phyloP scores from a whole-genome alignment of 2,888 invertebrate genomes.

The Lasioglossum malachurum region DNA sequence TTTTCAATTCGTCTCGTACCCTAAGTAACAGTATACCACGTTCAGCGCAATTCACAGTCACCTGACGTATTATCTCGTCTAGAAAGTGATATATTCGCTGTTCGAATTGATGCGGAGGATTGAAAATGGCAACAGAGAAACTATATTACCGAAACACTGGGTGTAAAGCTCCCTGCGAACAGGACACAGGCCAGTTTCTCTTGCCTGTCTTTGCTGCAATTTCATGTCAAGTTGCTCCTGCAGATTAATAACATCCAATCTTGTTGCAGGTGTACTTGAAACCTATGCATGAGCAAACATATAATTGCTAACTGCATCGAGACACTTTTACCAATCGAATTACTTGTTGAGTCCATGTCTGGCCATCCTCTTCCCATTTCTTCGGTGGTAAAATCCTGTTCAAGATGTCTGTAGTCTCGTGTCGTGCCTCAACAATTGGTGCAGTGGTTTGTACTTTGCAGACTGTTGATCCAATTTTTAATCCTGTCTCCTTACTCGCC shows the following conservation, averaged over 20 bases:
- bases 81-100: conserved; percentile 10
- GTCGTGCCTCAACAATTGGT: conserved; percentile 88
- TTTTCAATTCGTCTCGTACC: conserved; percentile 97
- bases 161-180: conserved; percentile 97
- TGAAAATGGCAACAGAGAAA: background rate
- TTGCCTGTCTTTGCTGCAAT: conserved; percentile 95
- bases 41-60: conserved; percentile 98
- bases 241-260: conserved; percentile 97
- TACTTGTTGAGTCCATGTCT: conserved; percentile 95
- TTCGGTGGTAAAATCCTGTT: conserved; percentile 97
- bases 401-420: conserved; percentile 96
- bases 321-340: background rate
- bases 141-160: conserved; percentile 93
- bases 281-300: conserved; percentile 86
- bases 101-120: too few species aligned
- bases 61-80: conserved; percentile 96
- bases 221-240: conserved; percentile 98
- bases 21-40: conserved; percentile 96
- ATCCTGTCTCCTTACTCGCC: conserved; percentile 70
- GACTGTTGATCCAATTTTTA: conserved; percentile 77
- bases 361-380: conserved; percentile 97
- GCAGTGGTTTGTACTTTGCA: conserved; percentile 84
- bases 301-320: background rate
- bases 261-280: conserved; percentile 97
- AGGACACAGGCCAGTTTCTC: conserved; percentile 98